These are phyloP conservation scores for Plotosus lineatus DNA, from an alignment of 2,113 vertebrate genomes.

Conservation along the genomic window DNA sequence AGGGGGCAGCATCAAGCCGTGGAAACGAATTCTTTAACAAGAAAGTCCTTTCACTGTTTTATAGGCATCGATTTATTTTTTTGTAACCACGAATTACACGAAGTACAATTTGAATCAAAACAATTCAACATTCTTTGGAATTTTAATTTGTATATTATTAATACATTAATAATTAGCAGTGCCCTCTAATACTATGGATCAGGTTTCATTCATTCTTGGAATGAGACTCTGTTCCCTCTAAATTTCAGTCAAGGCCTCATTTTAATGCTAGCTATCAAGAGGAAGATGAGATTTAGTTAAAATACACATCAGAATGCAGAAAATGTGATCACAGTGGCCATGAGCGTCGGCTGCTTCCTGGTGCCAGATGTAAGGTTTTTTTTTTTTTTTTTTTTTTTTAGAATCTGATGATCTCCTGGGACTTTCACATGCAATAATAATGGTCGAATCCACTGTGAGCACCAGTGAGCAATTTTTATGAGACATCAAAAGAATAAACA, in stretches of 20 bases:
- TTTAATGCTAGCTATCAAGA: neutral
- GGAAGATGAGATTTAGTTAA: too few species aligned
- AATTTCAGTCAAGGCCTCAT: neutral
- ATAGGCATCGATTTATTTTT: conserved; percentile 28
- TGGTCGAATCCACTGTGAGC: too few species aligned
- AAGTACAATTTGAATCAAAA: conserved; percentile 25
- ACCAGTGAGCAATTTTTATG: too few species aligned
- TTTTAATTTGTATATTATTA: conserved; percentile 33
- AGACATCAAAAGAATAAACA: neutral
- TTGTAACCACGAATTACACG: conserved; percentile 21
- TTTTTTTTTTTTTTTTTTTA: neutral
- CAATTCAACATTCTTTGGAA: conserved; percentile 24
- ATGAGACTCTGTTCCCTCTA: neutral
- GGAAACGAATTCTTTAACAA: conserved; percentile 1
- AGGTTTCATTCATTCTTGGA: neutral
- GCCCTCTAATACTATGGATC: neutral
- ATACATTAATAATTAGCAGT: conserved; percentile 28
- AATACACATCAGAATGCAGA: neutral
- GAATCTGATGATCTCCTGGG: neutral
- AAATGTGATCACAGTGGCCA: neutral
- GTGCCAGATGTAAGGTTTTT: neutral
- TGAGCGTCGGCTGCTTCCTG: neutral
- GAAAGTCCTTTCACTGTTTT: conserved; percentile 24
- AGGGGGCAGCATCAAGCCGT: conserved; percentile 55
- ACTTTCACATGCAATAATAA: neutral